These are phyloP conservation scores for Gambusia yucatana DNA, from an alignment of 2,797 vertebrate species.

Conservation along the genomic window DNA sequence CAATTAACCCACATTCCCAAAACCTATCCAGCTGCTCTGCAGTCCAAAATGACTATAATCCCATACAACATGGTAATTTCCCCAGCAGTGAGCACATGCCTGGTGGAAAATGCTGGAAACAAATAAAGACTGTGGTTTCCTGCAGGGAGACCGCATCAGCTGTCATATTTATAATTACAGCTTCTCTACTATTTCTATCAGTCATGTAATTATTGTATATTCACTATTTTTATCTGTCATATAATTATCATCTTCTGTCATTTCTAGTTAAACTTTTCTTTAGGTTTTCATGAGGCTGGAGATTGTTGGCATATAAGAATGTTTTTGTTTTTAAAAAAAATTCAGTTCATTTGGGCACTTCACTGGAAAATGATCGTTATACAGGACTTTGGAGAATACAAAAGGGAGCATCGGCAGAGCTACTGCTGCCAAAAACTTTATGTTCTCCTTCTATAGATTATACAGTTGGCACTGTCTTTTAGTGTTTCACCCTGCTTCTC, in stretches of 20 bases:
- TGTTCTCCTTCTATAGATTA: background rate
- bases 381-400: background rate
- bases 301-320: background rate
- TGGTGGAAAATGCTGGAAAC: conserved; percentile 69
- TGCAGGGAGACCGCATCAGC: conserved; percentile 80
- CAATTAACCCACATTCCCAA: conserved; percentile 78
- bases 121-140: conserved; percentile 80
- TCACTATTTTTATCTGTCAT: conserved; percentile 77
- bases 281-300: conserved; percentile 18
- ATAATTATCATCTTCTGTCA: conserved; percentile 69
- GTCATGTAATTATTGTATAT: conserved; percentile 79
- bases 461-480: background rate
- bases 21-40: conserved; percentile 71
- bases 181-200: conserved; percentile 78
- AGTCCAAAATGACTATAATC: conserved; percentile 84
- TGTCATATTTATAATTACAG: conserved; percentile 83
- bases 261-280: conserved; percentile 43
- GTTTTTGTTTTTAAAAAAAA: background rate
- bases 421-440: background rate
- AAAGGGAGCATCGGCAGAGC: background rate
- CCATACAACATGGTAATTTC: conserved; percentile 82
- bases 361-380: conserved; percentile 6
- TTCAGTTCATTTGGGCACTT: background rate
- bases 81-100: conserved; percentile 73
- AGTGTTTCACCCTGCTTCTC: background rate